phyloP scores from a whole-genome alignment of 2,888 invertebrate species.

The Dryobotodes eremita region DNA sequence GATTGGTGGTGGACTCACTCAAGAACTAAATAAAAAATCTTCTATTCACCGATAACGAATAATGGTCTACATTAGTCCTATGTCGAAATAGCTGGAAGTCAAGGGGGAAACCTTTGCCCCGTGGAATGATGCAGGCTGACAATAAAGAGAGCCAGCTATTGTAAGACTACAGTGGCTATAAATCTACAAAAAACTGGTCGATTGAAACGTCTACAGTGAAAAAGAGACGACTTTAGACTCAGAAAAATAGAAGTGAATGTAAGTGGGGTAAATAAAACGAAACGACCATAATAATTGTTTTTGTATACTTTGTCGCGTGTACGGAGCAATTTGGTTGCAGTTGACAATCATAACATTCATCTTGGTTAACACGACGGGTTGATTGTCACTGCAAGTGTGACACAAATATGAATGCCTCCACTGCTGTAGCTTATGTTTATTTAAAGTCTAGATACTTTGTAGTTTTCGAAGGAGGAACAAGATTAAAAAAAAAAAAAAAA shows the following conservation, averaged over 20 bases:
- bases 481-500: too few species aligned
- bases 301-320: neutral
- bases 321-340: neutral
- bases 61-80: too few species aligned
- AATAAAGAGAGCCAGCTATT: too few species aligned
- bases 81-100: too few species aligned
- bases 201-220: neutral
- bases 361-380: neutral
- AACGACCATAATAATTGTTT: neutral
- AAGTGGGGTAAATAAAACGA: neutral
- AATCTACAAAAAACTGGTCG: too few species aligned
- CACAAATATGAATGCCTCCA: neutral
- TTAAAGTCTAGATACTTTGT: too few species aligned
- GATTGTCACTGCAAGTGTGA: neutral
- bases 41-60: too few species aligned
- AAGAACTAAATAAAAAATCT: neutral
- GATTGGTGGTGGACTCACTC: neutral
- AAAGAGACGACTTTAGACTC: neutral
- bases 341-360: neutral
- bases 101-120: too few species aligned
- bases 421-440: too few species aligned
- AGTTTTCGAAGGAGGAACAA: too few species aligned
- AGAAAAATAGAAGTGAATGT: neutral
- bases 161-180: too few species aligned
- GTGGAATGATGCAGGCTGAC: too few species aligned